Evolutionary conservation across 2,888 invertebrate genomes (phyloP).

Genomic region (Heliconius sara): DNA sequence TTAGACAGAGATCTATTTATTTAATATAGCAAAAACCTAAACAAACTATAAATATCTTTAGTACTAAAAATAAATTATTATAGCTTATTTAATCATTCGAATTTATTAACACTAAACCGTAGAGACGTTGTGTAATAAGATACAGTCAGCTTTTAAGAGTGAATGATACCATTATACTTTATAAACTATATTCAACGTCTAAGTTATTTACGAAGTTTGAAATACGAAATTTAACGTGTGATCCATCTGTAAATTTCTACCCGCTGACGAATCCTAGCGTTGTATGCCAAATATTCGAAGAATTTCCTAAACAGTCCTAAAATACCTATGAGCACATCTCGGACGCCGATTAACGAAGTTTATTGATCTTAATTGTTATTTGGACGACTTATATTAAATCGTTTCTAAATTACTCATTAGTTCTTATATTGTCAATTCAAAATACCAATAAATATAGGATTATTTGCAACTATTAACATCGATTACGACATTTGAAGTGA

Average conservation of each 20-base stretch:
- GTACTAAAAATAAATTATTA: not conserved
- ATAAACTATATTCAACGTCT: not conserved
- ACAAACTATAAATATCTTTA: not conserved
- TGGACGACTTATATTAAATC: conserved; percentile 27
- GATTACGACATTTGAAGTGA: conserved; percentile 17
- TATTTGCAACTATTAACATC: conserved; percentile 9
- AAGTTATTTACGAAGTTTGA: not conserved
- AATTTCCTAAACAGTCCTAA: conserved; percentile 41
- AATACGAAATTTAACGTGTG: conserved; percentile 4
- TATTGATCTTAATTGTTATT: conserved; percentile 35
- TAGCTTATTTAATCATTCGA: too few species aligned
- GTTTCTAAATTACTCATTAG: conserved; percentile 15
- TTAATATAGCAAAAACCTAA: not conserved
- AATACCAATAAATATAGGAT: conserved; percentile 8
- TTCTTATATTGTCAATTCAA: not conserved
- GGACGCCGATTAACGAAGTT: conserved; percentile 29
- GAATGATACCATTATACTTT: too few species aligned
- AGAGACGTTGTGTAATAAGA: not conserved
- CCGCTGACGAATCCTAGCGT: conserved; percentile 24
- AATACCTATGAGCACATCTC: conserved; percentile 40
- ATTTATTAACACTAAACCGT: not conserved
- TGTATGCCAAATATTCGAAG: conserved; percentile 30
- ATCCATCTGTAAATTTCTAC: conserved; percentile 14
- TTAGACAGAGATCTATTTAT: not conserved
- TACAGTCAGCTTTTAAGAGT: not conserved